Percentiles rank a stretch among this genome's conserved stretches.
Conservation (phyloP, 2,797 vertebrate species). For the Discoglossus pictus region DNA sequence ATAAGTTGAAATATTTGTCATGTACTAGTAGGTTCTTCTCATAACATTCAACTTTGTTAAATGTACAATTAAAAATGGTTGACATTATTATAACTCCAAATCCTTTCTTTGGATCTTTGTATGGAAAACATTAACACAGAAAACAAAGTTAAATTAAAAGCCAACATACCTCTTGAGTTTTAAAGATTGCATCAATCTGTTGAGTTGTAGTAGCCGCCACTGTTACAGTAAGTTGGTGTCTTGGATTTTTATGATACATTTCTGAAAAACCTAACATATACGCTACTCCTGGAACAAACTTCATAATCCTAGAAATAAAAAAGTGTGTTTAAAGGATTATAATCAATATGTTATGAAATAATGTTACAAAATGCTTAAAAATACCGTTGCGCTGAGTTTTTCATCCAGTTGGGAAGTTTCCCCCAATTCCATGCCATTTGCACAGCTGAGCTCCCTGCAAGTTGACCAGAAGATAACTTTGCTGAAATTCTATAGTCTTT, state of each 20-base stretch:
- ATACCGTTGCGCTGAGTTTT: slow-evolving; percentile 7
- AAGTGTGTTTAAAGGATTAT: slow-evolving; percentile 9
- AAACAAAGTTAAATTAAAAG: too few species aligned
- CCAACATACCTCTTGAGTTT: slow-evolving; percentile 54
- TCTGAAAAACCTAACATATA: slow-evolving; percentile 57
- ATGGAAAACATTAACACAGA: too few species aligned
- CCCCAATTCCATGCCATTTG: slow-evolving; percentile 37
- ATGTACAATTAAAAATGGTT: too few species aligned
- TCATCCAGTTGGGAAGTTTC: slow-evolving; percentile 24
- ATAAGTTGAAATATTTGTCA: too few species aligned
- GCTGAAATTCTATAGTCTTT: slow-evolving; percentile 27
- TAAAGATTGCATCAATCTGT: slow-evolving; percentile 62
- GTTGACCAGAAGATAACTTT: slow-evolving; percentile 26
- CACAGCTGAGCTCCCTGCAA: slow-evolving; percentile 32
- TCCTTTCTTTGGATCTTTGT: too few species aligned
- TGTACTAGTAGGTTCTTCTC: too few species aligned
- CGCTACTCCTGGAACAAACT: slow-evolving; percentile 54
- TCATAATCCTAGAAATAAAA: slow-evolving; percentile 55
- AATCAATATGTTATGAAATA: too few species aligned
- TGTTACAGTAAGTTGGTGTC: slow-evolving; percentile 57
- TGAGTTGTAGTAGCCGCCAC: slow-evolving; percentile 57
- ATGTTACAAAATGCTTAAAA: too few species aligned
- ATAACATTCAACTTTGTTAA: too few species aligned
- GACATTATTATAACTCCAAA: too few species aligned
- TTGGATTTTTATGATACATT: slow-evolving; percentile 55